Base-by-base conservation (phyloP, 2,888 invertebrate species). In the Agonum fuliginosum region DNA sequence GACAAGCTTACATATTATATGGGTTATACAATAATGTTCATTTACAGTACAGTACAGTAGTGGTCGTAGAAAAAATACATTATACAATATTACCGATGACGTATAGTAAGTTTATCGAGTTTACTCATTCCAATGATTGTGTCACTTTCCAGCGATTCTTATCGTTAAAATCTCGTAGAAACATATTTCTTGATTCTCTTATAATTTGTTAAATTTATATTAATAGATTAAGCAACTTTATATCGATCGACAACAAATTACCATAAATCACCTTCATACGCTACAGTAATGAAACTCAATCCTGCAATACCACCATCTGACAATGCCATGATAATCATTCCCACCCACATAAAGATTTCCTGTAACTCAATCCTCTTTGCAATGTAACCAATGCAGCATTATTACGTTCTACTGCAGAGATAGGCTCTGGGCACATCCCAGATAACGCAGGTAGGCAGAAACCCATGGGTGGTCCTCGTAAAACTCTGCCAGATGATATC, bases 391-490 rank as follows among this genome's bases (percentile, higher is more conserved):
- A 8, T 43, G 14, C 6, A 41, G 12, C 2, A 30, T 8, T 30
- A 30, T 30, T 30, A 30, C 8, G 8, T 30, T 30, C 30, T 30
- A 30, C 30, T n/a, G 8, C 8, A 30, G 8, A 30, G 30, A 30
- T 30, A 30, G 30, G 30, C 30, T 30, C 3, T 30, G 30, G 30
- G 30, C n/a, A n/a, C n/a, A n/a, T 37, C 46, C 46, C 46, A 46
- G 46, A 46, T 46, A 12, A 46, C 3, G 17, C 46, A 46, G 46
- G 46, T 46, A 46, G 46, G 46, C 46, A 46, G 17, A 46, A 17
- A 46, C 17, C 46, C 17, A 17, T 17, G 46, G 46, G 46, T 46
- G 46, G 46, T 46, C 46, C 46, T 46, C 46, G 46, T 46, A 46
- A 46, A 46, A 46, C 46, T 10, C 10, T 46, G 5, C 14, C 17